Evolutionary conservation across 2,888 invertebrate species (phyloP), one percentile per base, ranked within the genome.

Genomic region (Junonia oenone): DNA sequence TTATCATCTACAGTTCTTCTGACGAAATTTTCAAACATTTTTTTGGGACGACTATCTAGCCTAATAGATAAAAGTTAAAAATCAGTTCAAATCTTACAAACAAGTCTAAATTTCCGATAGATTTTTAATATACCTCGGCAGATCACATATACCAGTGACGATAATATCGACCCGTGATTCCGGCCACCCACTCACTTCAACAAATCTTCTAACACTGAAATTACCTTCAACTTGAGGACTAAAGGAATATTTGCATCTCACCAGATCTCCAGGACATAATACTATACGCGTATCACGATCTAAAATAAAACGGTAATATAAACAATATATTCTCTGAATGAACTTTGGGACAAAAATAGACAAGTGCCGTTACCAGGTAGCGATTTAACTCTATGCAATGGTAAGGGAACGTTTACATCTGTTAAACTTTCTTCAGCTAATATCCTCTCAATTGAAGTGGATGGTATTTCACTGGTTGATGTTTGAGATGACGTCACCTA

Each of bases 161-260:
- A 75, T 78, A 2, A 90, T 75, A 37, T 78, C 78, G 1, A 75
- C 71, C 63, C 86, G 76, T 2, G 90, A 90, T 31, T 82, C 78
- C 0, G 89, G 89, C 90, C 90, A 90, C 1, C 90, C 90, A 51
- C 71, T 74, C 1, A 89, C 88, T 78, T 89, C 88, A 4, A 87
- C 78, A 63, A 71, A 90, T 26, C 88, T 75, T 68, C 80, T 87
- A 0, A 84, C 71, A 56, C 64, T 75, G 56, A 80, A 89, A 58
- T 69, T 80, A 1, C 90, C 90, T 72, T 90, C 89, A 1, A 65
- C 55, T 69, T 77, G 74, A 8, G 90, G 90, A 58, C 69, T 83
- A 61, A 89, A 90, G 0, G 84, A 72, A 68, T 85, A 90, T 75
- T 89, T 90, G 63, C 86, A 89, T 59, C 90, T 69, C 5, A 88